A percentile compares a stretch with the other conserved stretches of the same genome.
These are phyloP conservation scores for Thunnus thynnus DNA, from an alignment of 2,113 vertebrate species.

Conservation along the genomic window DNA sequence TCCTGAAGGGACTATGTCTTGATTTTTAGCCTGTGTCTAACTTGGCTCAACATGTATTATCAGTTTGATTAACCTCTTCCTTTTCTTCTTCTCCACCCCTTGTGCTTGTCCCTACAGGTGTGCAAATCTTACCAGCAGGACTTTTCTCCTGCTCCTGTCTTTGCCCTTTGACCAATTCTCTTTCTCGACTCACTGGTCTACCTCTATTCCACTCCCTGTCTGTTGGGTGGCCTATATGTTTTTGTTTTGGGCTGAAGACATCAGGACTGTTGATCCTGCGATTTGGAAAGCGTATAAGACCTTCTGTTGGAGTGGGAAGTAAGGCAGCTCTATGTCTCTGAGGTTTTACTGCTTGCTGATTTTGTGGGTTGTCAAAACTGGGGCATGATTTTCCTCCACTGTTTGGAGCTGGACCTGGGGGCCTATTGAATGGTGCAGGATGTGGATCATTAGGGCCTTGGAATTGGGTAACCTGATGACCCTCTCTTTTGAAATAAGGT, in stretches of 20 bases:
- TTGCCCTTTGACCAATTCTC: conserved; percentile 57
- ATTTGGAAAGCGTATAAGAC: conserved; percentile 73
- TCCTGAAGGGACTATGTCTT: conserved; percentile 64
- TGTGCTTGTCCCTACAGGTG: conserved; percentile 59
- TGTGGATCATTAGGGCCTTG: conserved; percentile 79
- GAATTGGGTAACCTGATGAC: conserved; percentile 77
- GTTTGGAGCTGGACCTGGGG: conserved; percentile 73
- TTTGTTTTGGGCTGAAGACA: conserved; percentile 55
- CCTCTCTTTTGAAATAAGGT: conserved; percentile 64
- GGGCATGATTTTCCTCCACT: conserved; percentile 72
- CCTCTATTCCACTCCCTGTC: conserved; percentile 54
- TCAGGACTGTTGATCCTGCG: conserved; percentile 79
- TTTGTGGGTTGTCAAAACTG: conserved; percentile 80
- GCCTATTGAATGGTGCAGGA: conserved; percentile 75
- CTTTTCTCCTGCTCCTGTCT: conserved; percentile 63
- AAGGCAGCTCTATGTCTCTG: conserved; percentile 85
- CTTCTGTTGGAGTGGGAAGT: conserved; percentile 88
- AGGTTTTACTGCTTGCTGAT: conserved; percentile 78
- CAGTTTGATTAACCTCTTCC: conserved; percentile 43
- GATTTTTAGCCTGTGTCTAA: conserved; percentile 66
- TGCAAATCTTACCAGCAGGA: conserved; percentile 70
- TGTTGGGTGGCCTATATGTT: conserved; percentile 22
- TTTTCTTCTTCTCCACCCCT: conserved; percentile 42
- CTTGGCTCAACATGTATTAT: conserved; percentile 77
- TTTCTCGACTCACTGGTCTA: conserved; percentile 73